A percentile compares a stretch with the other conserved stretches of the same genome.
phyloP scores from a whole-genome alignment of 2,797 vertebrate species.

The Ctenopoma kingsleyae region DNA sequence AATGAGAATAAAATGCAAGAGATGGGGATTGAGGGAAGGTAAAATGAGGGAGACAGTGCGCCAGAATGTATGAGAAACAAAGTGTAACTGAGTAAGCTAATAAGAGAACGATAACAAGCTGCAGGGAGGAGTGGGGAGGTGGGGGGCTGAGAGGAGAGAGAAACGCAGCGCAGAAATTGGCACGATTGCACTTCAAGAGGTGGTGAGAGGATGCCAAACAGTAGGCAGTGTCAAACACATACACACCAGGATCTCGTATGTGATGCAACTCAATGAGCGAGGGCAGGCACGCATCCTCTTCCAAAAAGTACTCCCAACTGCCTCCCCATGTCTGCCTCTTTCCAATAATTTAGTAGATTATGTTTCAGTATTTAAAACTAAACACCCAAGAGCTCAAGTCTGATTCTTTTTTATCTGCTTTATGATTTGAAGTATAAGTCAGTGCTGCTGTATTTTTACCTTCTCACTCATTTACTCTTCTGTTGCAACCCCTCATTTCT shows the following conservation, averaged over 20 bases:
- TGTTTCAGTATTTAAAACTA: slow-evolving; percentile 38
- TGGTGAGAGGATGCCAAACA: slow-evolving; percentile 70
- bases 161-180: slow-evolving; percentile 57
- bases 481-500: slow-evolving; percentile 9
- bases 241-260: slow-evolving; percentile 42
- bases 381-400: slow-evolving; percentile 25
- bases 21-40: slow-evolving; percentile 10
- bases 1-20: slow-evolving; percentile 29
- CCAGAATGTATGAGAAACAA: slow-evolving; percentile 23
- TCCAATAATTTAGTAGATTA: slow-evolving; percentile 47
- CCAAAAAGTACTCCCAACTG: slow-evolving; percentile 10
- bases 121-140: not conserved
- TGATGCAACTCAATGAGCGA: slow-evolving; percentile 54
- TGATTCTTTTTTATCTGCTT: slow-evolving; percentile 29
- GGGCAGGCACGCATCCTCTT: slow-evolving; percentile 8
- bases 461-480: slow-evolving; percentile 10
- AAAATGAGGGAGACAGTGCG: slow-evolving; percentile 29
- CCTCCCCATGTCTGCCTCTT: slow-evolving; percentile 35
- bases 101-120: slow-evolving; percentile 58
- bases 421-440: slow-evolving; percentile 5
- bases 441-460: slow-evolving; percentile 18
- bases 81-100: slow-evolving; percentile 45
- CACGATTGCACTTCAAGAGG: slow-evolving; percentile 68
- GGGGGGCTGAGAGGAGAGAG: slow-evolving; percentile 21
- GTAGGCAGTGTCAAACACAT: slow-evolving; percentile 60